Conservation (phyloP, 2,888 invertebrate species). For the Magallana nippona region DNA sequence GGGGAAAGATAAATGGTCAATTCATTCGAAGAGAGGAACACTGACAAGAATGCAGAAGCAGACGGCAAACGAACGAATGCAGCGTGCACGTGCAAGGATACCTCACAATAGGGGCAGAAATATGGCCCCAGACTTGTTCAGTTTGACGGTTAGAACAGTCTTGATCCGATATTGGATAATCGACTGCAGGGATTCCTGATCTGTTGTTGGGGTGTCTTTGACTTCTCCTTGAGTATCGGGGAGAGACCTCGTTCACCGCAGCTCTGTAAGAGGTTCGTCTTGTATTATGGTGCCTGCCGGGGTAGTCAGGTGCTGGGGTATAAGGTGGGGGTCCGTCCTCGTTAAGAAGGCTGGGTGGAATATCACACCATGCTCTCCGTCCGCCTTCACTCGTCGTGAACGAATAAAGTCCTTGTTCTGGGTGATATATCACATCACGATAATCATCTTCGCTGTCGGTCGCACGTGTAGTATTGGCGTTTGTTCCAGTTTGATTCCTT, state of each 20-base stretch:
- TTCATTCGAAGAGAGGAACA: neutral
- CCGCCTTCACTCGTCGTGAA: slow-evolving; percentile 45
- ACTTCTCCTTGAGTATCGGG: neutral
- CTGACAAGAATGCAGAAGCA: slow-evolving; percentile 10
- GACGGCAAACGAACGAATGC: neutral
- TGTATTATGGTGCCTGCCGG: slow-evolving; percentile 22
- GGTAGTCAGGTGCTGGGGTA: slow-evolving; percentile 39
- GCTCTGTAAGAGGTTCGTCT: neutral
- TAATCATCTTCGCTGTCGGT: neutral
- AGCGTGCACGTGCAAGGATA: slow-evolving; percentile 40
- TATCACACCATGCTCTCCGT: slow-evolving; percentile 48
- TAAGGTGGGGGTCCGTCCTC: slow-evolving; percentile 56
- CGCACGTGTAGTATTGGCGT: neutral
- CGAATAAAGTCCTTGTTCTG: slow-evolving; percentile 46
- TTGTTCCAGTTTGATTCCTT: neutral
- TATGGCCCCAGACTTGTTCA: neutral
- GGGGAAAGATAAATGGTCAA: neutral
- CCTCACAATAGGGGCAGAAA: slow-evolving; percentile 47
- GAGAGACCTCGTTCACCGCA: neutral
- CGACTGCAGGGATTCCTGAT: neutral
- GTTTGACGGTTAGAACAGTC: neutral
- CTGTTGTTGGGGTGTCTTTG: neutral
- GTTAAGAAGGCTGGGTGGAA: slow-evolving; percentile 47
- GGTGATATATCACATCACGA: slow-evolving; percentile 31
- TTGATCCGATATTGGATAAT: neutral